Evolutionary conservation across 2,797 vertebrate genomes (phyloP).

Genomic region (Scomberomorus guttatus): DNA sequence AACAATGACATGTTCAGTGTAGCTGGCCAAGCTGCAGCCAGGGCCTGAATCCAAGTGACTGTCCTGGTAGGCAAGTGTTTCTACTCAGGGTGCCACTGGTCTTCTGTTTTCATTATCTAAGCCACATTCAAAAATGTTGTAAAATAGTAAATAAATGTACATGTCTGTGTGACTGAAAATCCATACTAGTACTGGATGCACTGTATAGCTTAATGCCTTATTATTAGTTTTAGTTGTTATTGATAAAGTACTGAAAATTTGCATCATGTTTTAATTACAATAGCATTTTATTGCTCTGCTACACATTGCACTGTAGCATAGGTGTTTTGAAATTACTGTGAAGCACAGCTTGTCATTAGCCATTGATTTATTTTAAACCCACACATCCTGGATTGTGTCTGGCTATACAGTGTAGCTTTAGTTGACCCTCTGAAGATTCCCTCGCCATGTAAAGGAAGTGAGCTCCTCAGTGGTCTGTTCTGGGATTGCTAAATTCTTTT

Average conservation of each 20-base stretch:
- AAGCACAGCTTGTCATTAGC: neutral
- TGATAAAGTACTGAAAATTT: constrained; percentile 16
- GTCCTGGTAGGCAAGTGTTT: neutral
- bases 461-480: neutral
- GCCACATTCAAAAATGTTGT: constrained; percentile 1
- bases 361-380: constrained; percentile 18
- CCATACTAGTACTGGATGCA: neutral
- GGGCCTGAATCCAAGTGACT: neutral
- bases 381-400: neutral
- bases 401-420: neutral
- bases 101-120: neutral
- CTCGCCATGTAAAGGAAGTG: neutral
- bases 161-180: neutral
- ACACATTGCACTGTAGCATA: neutral
- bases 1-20: constrained; percentile 1
- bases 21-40: constrained; percentile 8
- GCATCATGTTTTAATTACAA: constrained; percentile 25
- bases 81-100: neutral
- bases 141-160: neutral
- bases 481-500: neutral
- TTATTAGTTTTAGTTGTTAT: constrained; percentile 30
- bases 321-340: neutral
- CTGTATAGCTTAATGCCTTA: neutral
- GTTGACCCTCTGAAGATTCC: neutral
- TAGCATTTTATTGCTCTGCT: neutral